A percentile compares a stretch with the other conserved stretches of the same genome.
Evolutionary conservation across 2,888 invertebrate genomes (phyloP).

Genomic region (Orthosia incerta): DNA sequence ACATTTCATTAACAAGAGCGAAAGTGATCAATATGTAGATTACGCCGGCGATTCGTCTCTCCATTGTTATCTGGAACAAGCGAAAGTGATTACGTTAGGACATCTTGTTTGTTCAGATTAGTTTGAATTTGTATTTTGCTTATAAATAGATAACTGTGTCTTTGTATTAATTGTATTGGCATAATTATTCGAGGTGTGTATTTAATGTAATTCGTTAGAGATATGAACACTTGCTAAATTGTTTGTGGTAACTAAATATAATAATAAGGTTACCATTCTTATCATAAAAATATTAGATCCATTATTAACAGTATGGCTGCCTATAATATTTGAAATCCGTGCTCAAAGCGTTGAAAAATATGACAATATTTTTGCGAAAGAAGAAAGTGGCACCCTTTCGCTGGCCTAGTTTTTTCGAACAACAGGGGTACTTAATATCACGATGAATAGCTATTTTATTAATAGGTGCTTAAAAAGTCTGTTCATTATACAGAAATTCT

Average conservation of each 20-base stretch:
- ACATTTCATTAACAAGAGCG: slow-evolving; percentile 87
- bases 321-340: slow-evolving; percentile 2
- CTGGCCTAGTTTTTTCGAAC: slow-evolving; percentile 25
- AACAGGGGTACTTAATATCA: slow-evolving; percentile 22
- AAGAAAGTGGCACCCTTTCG: slow-evolving; percentile 18
- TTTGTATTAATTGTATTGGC: slow-evolving; percentile 31
- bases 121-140: slow-evolving; percentile 57
- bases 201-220: neutral
- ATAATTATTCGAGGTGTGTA: slow-evolving; percentile 7
- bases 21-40: slow-evolving; percentile 87
- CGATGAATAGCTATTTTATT: slow-evolving; percentile 44
- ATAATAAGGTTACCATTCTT: neutral
- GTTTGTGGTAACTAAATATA: neutral
- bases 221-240: no score
- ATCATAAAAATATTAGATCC: neutral
- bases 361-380: slow-evolving; percentile 10
- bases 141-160: slow-evolving; percentile 33
- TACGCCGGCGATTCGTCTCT: slow-evolving; percentile 82
- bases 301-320: neutral
- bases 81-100: slow-evolving; percentile 69
- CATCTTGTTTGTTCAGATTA: slow-evolving; percentile 63
- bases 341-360: slow-evolving; percentile 9
- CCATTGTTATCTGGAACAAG: slow-evolving; percentile 89
- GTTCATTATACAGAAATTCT: slow-evolving; percentile 22
- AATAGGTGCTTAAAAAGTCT: slow-evolving; percentile 31